Base-by-base conservation (phyloP, 2,797 vertebrate genomes). In the Anabas testudineus region DNA sequence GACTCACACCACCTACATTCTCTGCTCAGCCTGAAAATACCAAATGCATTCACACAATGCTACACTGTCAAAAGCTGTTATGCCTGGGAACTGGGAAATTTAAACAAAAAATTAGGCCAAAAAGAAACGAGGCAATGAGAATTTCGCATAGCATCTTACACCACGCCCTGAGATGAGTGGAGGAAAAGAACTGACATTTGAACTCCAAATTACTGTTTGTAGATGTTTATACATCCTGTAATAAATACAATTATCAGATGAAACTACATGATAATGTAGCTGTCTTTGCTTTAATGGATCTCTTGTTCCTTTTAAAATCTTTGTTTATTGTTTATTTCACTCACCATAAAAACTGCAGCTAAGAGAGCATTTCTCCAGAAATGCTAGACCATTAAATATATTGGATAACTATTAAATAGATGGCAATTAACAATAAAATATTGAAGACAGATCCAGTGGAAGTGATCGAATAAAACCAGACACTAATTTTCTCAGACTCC, bases 1-100 rank as follows among this genome's bases (percentile, higher is more conserved):
- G 90, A 91, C 84, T 91, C 90, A 91, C 77, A 84, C 91, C 89
- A 87, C 88, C 91, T 91, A 92, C 90, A 89, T 90, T 87, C 85
- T 42, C 54, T 30, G 58, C 76, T 52, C 67, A 69, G 83, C 82
- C 53, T 74, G 83, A 83, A 83, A 87, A 80, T 76, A 86, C 56
- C 71, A 74, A 73, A 74, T 52, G 0, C 49, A 19, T 21, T 74
- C 52, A 76, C 78, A 89, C 80, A 91, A 77, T 80, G 74, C 72
- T 73, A 65, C 78, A 83, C 87, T 82, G 87, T 85, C 84, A 74
- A 72, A 81, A 74, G 72, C 59, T 53, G 81, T 81, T 76, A 54
- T 49, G 54, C 77, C 42, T 76, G 72, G 71, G 64, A 87, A 69
- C 32, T 42, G 53, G 67, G 74, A 84, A 60, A 77, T 80, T 80